Evolutionary conservation across 2,113 vertebrate genomes (phyloP).

Genomic region (Isichthys henryi): DNA sequence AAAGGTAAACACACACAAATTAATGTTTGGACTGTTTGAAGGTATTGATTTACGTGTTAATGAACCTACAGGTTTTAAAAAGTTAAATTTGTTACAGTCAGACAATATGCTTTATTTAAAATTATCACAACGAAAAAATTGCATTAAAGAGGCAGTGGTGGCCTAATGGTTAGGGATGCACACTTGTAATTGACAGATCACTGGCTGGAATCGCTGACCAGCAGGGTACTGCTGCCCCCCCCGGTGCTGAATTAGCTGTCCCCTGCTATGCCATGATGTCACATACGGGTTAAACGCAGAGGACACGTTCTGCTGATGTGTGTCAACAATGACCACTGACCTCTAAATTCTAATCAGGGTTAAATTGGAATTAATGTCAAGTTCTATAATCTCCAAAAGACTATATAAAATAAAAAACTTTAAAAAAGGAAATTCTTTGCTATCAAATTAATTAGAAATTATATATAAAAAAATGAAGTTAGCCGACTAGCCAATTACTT

Average conservation of each 20-base stretch:
- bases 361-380: neutral
- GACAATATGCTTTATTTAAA: neutral
- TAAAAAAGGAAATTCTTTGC: neutral
- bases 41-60: neutral
- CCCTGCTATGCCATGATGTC: too few species aligned
- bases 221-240: too few species aligned
- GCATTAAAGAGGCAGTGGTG: too few species aligned
- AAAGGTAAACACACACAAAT: neutral
- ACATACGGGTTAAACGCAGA: too few species aligned
- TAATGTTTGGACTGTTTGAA: neutral
- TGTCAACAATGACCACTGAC: too few species aligned
- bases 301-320: too few species aligned
- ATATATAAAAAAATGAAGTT: neutral
- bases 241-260: too few species aligned
- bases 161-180: too few species aligned
- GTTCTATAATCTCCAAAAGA: neutral
- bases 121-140: neutral
- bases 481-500: neutral
- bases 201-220: too few species aligned
- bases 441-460: neutral
- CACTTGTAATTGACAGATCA: too few species aligned
- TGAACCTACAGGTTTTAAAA: neutral
- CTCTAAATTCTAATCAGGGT: too few species aligned
- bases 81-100: neutral
- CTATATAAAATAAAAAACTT: neutral